phyloP scores from a whole-genome alignment of 2,797 vertebrate genomes.

The Selene dorsalis region DNA sequence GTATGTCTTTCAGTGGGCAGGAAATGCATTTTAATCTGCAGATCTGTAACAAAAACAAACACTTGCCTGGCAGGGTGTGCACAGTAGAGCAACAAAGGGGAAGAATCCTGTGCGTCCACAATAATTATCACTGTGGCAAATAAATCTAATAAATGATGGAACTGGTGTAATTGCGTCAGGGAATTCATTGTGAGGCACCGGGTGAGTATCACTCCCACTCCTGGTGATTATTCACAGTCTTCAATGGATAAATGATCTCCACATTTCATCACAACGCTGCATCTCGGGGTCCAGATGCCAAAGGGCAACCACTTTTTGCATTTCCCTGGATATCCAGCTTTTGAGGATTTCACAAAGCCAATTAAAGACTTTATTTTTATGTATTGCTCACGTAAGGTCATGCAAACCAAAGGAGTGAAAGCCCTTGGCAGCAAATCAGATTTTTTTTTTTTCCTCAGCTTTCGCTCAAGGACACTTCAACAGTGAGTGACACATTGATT shows the following conservation, averaged over 20 bases:
- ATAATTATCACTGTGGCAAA: not conserved
- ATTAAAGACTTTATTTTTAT: conserved; percentile 5
- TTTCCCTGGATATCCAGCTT: not conserved
- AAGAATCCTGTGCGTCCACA: not conserved
- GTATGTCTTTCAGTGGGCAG: too few species aligned
- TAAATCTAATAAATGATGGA: conserved; percentile 3
- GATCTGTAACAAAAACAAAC: too few species aligned
- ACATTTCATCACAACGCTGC: not conserved
- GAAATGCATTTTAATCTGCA: too few species aligned
- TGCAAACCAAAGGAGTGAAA: not conserved
- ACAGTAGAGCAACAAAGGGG: too few species aligned
- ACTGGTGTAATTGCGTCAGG: not conserved
- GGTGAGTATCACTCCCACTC: not conserved
- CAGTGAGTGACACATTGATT: conserved; percentile 48
- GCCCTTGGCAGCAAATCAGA: conserved; percentile 22
- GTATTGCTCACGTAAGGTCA: conserved; percentile 17
- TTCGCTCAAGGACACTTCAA: conserved; percentile 61
- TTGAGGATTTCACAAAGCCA: conserved; percentile 3
- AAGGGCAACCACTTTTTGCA: not conserved
- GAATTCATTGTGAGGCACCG: not conserved
- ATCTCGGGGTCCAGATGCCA: not conserved
- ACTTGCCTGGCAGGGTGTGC: too few species aligned
- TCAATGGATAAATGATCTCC: not conserved
- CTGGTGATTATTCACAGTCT: not conserved
- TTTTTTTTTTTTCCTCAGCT: conserved; percentile 8